Conservation (phyloP, 1,140 invertebrate species). For the Hycleus phaleratus region DNA sequence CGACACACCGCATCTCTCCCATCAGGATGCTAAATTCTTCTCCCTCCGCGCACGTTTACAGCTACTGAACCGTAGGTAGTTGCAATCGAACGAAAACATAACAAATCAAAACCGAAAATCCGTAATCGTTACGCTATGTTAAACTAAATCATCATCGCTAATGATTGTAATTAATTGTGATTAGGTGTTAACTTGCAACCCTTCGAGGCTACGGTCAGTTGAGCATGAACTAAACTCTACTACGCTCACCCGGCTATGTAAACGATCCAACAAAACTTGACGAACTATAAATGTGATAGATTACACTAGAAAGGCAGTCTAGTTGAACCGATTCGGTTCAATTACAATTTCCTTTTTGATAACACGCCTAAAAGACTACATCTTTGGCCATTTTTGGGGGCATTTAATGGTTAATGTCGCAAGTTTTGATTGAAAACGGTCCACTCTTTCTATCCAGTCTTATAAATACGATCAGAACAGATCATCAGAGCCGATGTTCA, state of each 20-base stretch:
- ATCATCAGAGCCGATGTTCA: too few relatives aligned
- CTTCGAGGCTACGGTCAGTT: slow-evolving; percentile 10
- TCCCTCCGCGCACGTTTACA: neutral
- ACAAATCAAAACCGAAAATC: neutral
- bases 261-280: slow-evolving; percentile 6
- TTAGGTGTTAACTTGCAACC: slow-evolving; percentile 9
- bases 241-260: slow-evolving; percentile 13
- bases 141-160: neutral
- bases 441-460: too few relatives aligned
- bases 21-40: slow-evolving; percentile 4
- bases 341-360: too few relatives aligned
- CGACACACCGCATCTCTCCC: slow-evolving; percentile 11
- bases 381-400: too few relatives aligned
- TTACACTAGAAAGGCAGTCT: too few relatives aligned
- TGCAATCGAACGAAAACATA: neutral
- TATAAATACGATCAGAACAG: too few relatives aligned
- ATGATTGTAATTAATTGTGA: slow-evolving; percentile 5
- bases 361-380: too few relatives aligned
- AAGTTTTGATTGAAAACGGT: too few relatives aligned
- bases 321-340: too few relatives aligned
- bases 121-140: too few relatives aligned
- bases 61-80: neutral
- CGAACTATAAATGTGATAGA: slow-evolving; percentile 7
- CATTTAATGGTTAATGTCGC: too few relatives aligned
- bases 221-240: slow-evolving; percentile 17